Conservation (phyloP, 1,140 invertebrate species). For the Laupala kohalensis region DNA sequence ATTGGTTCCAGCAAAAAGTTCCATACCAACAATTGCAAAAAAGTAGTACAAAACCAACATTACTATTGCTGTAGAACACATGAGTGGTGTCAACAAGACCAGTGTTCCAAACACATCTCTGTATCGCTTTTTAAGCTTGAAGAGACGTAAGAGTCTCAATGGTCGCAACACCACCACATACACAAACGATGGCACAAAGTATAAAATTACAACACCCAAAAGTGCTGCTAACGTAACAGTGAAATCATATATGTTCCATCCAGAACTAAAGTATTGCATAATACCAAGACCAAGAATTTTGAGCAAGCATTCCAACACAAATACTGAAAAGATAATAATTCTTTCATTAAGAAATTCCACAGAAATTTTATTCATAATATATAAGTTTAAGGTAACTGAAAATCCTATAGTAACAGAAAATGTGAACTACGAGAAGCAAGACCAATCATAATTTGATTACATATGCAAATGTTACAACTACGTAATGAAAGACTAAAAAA, state of each 20-base stretch:
- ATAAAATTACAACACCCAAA: constrained; percentile 48
- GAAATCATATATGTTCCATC: constrained; percentile 81
- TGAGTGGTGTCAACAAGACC: constrained; percentile 61
- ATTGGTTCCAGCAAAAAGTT: constrained; percentile 63
- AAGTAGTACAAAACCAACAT: constrained; percentile 83
- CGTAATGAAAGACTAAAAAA: too few relatives aligned
- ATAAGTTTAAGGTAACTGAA: too few relatives aligned
- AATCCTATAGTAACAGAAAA: too few relatives aligned
- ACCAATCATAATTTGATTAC: too few relatives aligned
- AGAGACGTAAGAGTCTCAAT: constrained; percentile 49
- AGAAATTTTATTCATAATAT: too few relatives aligned
- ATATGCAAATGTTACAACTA: too few relatives aligned
- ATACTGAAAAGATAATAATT: too few relatives aligned
- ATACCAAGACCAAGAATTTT: constrained; percentile 63
- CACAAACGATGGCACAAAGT: constrained; percentile 49
- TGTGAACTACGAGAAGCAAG: too few relatives aligned
- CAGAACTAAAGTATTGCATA: constrained; percentile 56
- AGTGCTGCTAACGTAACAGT: constrained; percentile 54
- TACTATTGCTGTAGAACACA: constrained; percentile 60
- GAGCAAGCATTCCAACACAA: constrained; percentile 55
- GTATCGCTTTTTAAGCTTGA: constrained; percentile 75
- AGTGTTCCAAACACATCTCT: constrained; percentile 80
- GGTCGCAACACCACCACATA: constrained; percentile 63
- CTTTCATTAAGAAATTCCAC: too few relatives aligned
- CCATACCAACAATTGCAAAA: constrained; percentile 86